These are phyloP conservation scores for Ciona savignyi DNA, from an alignment of 23 tunicate species.

Conservation along the genomic window DNA sequence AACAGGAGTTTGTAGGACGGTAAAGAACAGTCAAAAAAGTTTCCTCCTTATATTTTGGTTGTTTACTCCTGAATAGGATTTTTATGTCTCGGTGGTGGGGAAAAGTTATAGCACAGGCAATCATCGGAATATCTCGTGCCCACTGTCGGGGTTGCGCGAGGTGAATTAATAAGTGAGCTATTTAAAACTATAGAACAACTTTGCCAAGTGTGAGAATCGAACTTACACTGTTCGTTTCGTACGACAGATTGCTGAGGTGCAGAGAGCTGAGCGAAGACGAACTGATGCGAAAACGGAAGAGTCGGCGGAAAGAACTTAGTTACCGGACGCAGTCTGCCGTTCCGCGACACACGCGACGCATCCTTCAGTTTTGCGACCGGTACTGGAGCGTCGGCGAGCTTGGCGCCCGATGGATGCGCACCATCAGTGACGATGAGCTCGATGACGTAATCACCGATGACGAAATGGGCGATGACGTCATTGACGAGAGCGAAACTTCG, in stretches of 20 bases:
- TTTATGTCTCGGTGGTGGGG: too few species aligned
- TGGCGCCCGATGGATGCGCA: conserved; percentile 10
- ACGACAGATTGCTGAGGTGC: neutral
- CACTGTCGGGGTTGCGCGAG: too few species aligned
- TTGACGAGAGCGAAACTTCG: neutral
- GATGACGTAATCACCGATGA: neutral
- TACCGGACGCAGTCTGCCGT: conserved; percentile 13
- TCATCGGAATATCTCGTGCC: too few species aligned
- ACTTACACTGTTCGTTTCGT: too few species aligned
- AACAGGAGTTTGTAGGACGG: too few species aligned
- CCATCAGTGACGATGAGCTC: neutral
- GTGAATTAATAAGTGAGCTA: too few species aligned
- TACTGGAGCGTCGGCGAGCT: conserved; percentile 50
- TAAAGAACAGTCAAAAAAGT: too few species aligned
- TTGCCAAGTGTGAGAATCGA: too few species aligned
- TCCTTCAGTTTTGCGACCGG: conserved; percentile 52
- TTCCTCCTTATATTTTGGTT: too few species aligned
- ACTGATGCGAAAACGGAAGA: conserved; percentile 3
- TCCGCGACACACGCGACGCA: conserved; percentile 30
- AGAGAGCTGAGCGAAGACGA: neutral
- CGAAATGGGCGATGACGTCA: neutral
- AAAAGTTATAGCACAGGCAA: too few species aligned
- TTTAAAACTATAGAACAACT: too few species aligned
- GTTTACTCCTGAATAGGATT: too few species aligned
- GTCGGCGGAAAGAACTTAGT: neutral